Evolutionary conservation across 2,797 vertebrate genomes (phyloP), one percentile per base, ranked within the genome.

Genomic region (Podarcis siculus): DNA sequence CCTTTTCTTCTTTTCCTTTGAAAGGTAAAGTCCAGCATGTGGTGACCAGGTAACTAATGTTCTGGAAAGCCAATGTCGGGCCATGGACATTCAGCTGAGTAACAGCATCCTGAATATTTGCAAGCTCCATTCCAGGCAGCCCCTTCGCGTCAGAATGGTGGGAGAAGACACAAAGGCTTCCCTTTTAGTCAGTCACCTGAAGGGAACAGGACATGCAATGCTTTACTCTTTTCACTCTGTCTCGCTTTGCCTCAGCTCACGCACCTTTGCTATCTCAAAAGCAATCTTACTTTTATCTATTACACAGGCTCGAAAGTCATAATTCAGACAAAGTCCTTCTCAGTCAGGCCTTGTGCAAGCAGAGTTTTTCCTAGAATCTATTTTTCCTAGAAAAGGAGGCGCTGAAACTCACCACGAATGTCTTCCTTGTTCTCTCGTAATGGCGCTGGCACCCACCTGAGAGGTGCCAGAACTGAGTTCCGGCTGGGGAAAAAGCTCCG

Each of bases 21-120:
- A 45, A n/a, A 78, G 69, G 71, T 61, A 76, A 42, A 1, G n/a
- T 55, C 3, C 49, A 75, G 5, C 9, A 15, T 7, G 71, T 23
- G 37, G 42, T 49, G 55, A 90, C 76, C 35, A 30, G 37, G 35
- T 90, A 85, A 39, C 55, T 79, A 71, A 90, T 37, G 69, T 90
- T 76, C 27, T 83, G 69, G 49, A 90, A 90, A 85, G 89, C 78
- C 82, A 90, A 37, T 2, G 78, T 67, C 3, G 85, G 89, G 23
- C 89, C 89, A 19, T 69, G 55, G 35, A 55, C 4, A 12, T 76
- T 83, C 8, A 90, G 72, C 42, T 85, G 42, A 8, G 75, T 76
- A 76, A 87, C 79, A 87, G 66, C 58, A 27, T 87, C 86, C 15
- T 76, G 79, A 66, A 35, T 30, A 82, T 66, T 64, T 27, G 55